Percentiles rank a stretch among this genome's conserved stretches.
phyloP scores from a whole-genome alignment of 2,797 vertebrate species.

The Lacerta bilineata region DNA sequence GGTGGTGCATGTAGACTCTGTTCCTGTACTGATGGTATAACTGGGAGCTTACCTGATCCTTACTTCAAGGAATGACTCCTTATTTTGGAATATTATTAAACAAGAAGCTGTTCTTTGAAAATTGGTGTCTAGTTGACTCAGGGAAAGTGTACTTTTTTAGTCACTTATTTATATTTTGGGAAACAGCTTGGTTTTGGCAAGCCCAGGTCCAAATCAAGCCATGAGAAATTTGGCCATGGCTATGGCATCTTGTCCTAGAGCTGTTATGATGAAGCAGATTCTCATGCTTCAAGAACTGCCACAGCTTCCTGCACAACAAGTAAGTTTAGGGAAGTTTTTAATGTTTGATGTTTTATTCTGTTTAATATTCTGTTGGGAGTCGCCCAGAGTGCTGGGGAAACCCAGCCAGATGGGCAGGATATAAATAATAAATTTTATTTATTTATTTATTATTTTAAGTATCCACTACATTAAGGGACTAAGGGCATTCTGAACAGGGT shows the following conservation, averaged over 20 bases:
- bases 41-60: neutral
- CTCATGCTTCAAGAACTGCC: neutral
- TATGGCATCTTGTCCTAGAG: neutral
- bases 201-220: neutral
- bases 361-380: too few species aligned
- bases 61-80: neutral
- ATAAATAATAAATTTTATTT: too few species aligned
- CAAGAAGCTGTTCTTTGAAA: too few species aligned
- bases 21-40: neutral
- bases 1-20: too few species aligned
- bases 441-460: too few species aligned
- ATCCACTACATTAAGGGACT: too few species aligned
- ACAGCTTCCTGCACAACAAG: neutral
- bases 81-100: neutral
- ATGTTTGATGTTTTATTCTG: too few species aligned
- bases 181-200: constrained; percentile 3
- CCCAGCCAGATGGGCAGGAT: too few species aligned
- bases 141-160: neutral
- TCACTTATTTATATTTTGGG: neutral
- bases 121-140: too few species aligned
- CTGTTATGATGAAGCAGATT: neutral
- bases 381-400: too few species aligned
- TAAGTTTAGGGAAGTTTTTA: neutral
- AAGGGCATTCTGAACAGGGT: neutral
- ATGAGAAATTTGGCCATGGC: neutral